Conservation (phyloP, 92 coral and sea anemone species). For the Heteractis magnifica region DNA sequence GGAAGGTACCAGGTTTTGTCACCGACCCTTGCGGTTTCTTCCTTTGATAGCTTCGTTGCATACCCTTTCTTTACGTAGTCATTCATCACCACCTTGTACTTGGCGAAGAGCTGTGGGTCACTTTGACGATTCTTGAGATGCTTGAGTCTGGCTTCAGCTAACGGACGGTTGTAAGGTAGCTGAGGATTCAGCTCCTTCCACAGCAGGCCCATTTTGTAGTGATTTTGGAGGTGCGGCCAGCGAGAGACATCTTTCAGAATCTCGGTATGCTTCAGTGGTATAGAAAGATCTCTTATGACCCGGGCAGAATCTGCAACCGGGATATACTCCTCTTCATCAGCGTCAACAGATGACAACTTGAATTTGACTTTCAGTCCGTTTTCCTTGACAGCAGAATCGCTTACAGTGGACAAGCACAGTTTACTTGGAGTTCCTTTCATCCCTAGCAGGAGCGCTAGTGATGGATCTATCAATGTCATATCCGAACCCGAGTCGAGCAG, state of each 20-base stretch:
- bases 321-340: too few relatives aligned
- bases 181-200: slow-evolving; percentile 43
- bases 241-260: too few relatives aligned
- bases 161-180: slow-evolving; percentile 40
- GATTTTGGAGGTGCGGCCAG: too few relatives aligned
- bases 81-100: slow-evolving; percentile 37
- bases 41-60: slow-evolving; percentile 36
- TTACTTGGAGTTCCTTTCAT: not conserved
- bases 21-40: slow-evolving; percentile 32
- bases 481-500: not conserved
- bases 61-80: slow-evolving; percentile 39
- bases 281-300: too few relatives aligned
- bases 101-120: slow-evolving; percentile 38
- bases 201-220: slow-evolving; percentile 55
- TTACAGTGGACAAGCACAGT: not conserved
- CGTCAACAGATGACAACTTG: too few relatives aligned
- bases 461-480: not conserved
- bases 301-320: too few relatives aligned
- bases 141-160: slow-evolving; percentile 49
- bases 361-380: too few relatives aligned
- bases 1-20: too few relatives aligned
- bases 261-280: too few relatives aligned
- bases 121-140: slow-evolving; percentile 46
- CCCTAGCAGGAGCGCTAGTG: not conserved
- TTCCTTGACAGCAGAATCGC: not conserved